Evolutionary conservation across 2,797 vertebrate species (phyloP), one percentile per base, ranked within the genome.

Genomic region (Pipistrellus kuhlii): DNA sequence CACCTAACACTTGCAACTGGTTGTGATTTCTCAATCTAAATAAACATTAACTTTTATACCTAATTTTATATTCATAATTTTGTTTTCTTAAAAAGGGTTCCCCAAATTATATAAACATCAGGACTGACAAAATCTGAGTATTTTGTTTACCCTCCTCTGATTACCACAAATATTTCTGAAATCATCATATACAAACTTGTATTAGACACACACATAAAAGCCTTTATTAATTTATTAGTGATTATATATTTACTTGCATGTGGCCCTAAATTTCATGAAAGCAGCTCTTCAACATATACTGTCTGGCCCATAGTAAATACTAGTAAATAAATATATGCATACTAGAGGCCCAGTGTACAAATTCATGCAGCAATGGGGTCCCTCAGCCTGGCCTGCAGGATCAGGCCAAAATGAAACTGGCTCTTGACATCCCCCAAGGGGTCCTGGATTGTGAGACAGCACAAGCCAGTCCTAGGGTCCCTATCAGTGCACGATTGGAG

Each of bases 31-130:
- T 85, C 69, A 57, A 59, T 85, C 38, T 57, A 81, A 78, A 51
- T 83, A 92, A 85, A 84, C 35, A 48, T 77, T 76, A 57, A 83
- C 35, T 86, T 85, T 68, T 32, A 68, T 68, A 90, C 17, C 8
- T 71, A 64, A 84, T 80, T 72, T 87, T 76, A 80, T 25, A 30
- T 51, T 88, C 55, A 72, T 68, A 44, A 44, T 76, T 92, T 81
- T 46, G 46, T 76, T 78, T 95, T 73, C 71, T 94, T 83, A 85
- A 81, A 53, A 30, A 20, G 32, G 25, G 68, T n/a, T 75, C 32
- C 71, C 41, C 17, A 95, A 88, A 59, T 83, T 82, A 27, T 32
- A 35, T 51, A 84, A 90, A 53, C 68, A 59, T 93, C 27, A 91
- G 59, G 85, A 86, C 27, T 57, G 84, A 62, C 2, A 30, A 73